Evolutionary conservation across 2,797 vertebrate genomes (phyloP), one percentile per base, ranked within the genome.

Genomic region (Falco cherrug): DNA sequence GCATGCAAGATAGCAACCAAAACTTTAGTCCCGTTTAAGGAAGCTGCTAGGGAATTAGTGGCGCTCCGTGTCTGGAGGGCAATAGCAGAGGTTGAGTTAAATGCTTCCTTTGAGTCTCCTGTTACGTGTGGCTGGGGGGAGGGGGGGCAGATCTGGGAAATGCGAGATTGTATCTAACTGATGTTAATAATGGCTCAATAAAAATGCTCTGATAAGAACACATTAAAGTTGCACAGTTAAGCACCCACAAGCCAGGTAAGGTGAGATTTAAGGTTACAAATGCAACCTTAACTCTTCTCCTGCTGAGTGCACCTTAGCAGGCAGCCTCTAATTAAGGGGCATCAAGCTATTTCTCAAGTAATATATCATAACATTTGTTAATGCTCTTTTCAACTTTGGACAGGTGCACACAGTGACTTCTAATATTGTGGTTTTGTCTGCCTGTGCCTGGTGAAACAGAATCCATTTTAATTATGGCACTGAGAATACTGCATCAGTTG

Each of bases 201-300:
- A 96, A 95, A 97, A 91, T 65, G 37, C 77, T 95, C 73, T 79
- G 94, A 95, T 96, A 97, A 95, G 94, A 93, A 91, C 61, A 67
- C 80, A 53, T 95, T 95, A 60, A 91, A 94, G 93, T 93, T 91
- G 54, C 85, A 70, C 73, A 2, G 87, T 90, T 95, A 88, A 95
- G 89, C 73, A 43, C 83, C 94, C 29, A 22, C 39, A 86, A 95
- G 67, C 77, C 79, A 67, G 59, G 87, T 95, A 63, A 95, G 93
- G 89, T 96, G 91, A 95, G 85, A 93, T 87, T 95, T 96, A 90
- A 96, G 91, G 94, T 91, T 95, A 90, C 80, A 87, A 77, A 79
- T 67, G 78, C 91, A 94, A 93, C 93, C 77, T 96, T 95, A 96
- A 93, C 91, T 96, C 93, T 86, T 93, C 59, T 96, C 89, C 95